phyloP scores from a whole-genome alignment of 2,797 vertebrate genomes.

The Gephyroberyx darwinii region DNA sequence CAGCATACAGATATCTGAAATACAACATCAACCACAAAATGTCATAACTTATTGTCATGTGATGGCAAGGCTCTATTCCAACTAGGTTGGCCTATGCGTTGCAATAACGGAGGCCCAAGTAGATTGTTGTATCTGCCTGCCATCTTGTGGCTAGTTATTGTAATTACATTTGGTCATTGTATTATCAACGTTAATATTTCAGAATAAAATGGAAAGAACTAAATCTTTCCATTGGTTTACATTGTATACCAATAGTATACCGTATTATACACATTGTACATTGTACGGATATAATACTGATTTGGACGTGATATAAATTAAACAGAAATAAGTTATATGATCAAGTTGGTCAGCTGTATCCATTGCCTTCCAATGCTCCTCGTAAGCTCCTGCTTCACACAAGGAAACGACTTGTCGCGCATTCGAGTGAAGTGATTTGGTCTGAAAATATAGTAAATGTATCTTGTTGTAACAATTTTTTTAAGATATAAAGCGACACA shows the following conservation, averaged over 20 bases:
- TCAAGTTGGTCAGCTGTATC: not conserved
- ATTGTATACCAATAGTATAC: no score
- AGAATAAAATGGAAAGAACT: not conserved
- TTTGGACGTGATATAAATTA: no score
- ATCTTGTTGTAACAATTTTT: not conserved
- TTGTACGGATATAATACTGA: no score
- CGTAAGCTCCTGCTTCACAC: not conserved
- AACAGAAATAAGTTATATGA: no score
- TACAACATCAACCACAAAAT: not conserved
- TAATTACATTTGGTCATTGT: constrained; percentile 1
- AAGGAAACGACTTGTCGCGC: rapidly evolving
- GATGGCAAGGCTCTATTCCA: not conserved
- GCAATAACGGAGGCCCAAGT: not conserved
- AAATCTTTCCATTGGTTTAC: no score
- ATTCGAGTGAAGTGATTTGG: not conserved
- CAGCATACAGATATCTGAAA: not conserved
- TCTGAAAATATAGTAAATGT: no score
- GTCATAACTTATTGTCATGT: not conserved
- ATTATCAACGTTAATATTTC: not conserved
- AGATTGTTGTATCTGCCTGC: constrained; percentile 56
- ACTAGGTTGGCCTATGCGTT: not conserved
- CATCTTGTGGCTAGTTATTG: constrained; percentile 70
- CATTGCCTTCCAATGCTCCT: not conserved
- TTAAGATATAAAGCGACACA: not conserved
- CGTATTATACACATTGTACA: no score